These are phyloP conservation scores for Motacilla tschutschensis DNA, from an alignment of 2,113 vertebrate species.

Conservation along the genomic window DNA sequence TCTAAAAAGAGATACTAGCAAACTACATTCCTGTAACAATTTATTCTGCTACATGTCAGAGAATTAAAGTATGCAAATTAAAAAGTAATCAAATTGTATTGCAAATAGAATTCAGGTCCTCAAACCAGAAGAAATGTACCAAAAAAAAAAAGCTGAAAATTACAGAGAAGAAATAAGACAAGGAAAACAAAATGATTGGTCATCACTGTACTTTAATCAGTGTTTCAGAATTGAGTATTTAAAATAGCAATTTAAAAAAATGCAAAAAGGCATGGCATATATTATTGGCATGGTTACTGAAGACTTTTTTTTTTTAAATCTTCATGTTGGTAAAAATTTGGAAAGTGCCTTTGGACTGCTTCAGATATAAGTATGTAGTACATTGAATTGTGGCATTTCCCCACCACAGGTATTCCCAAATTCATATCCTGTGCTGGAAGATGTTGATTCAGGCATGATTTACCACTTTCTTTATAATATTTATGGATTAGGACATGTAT, in stretches of 20 bases:
- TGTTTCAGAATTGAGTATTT: background rate
- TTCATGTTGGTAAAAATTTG: background rate
- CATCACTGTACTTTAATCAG: background rate
- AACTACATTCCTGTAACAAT: background rate
- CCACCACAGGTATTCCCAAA: background rate
- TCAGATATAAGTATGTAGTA: background rate
- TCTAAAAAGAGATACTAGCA: background rate
- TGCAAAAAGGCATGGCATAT: background rate
- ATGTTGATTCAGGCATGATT: background rate
- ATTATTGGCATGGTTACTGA: background rate
- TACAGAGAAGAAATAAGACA: background rate
- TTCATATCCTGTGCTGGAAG: background rate
- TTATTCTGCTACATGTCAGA: background rate
- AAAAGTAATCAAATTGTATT: background rate
- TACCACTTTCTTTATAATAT: background rate
- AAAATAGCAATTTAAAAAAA: background rate
- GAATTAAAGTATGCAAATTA: background rate
- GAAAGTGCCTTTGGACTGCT: background rate
- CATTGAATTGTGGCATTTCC: background rate
- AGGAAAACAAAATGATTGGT: background rate
- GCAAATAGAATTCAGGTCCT: background rate
- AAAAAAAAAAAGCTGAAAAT: background rate
- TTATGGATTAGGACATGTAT: background rate
- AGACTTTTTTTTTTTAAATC: background rate
- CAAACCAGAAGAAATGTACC: background rate